These are phyloP conservation scores for Lepidiolamprologus cunningtoni DNA, from an alignment of 2,113 vertebrate genomes.

Conservation along the genomic window DNA sequence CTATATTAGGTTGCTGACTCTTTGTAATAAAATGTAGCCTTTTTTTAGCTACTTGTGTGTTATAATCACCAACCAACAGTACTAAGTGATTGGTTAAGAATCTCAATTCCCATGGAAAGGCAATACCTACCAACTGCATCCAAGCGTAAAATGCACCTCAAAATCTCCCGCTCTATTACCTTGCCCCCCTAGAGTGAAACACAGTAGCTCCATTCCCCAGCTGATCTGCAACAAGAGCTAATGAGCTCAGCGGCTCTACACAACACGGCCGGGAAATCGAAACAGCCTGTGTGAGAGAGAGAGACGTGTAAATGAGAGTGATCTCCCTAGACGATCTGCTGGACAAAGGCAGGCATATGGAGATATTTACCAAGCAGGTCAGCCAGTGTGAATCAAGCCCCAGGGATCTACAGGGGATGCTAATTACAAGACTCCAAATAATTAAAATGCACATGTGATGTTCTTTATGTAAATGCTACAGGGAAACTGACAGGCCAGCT, in stretches of 20 bases:
- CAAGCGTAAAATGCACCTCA: slow-evolving; percentile 1
- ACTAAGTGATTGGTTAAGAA: not conserved
- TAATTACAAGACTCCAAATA: slow-evolving; percentile 19
- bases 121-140: not conserved
- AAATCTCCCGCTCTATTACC: slow-evolving; percentile 11
- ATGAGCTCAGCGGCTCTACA: slow-evolving; percentile 44
- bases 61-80: not conserved
- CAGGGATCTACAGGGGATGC: not conserved
- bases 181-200: slow-evolving; percentile 27
- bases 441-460: not conserved
- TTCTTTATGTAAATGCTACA: not conserved
- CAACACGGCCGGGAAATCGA: slow-evolving; percentile 49
- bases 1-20: not conserved
- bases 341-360: slow-evolving; percentile 27
- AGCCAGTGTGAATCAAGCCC: slow-evolving; percentile 7
- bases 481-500: not conserved
- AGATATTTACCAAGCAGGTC: slow-evolving; percentile 42
- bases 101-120: not conserved
- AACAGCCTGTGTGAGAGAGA: not conserved
- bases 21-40: not conserved
- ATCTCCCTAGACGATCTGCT: slow-evolving; percentile 20
- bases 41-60: not conserved
- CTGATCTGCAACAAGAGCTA: slow-evolving; percentile 58
- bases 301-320: slow-evolving; percentile 39
- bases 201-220: slow-evolving; percentile 8